Evolutionary conservation across 2,888 invertebrate species (phyloP).

Genomic region (Yponomeuta cagnagella): DNA sequence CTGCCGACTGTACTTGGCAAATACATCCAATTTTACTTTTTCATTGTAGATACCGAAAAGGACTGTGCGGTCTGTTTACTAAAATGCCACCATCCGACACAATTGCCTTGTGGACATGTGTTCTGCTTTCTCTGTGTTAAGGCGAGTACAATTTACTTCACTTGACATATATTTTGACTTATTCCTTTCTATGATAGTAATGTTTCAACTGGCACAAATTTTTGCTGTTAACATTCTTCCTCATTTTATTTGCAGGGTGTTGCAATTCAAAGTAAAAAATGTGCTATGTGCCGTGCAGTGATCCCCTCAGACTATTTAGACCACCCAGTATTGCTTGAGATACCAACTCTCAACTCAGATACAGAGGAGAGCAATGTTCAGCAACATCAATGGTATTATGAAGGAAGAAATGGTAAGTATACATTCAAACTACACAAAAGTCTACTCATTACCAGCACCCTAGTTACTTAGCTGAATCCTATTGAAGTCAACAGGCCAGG

Average conservation of each 20-base stretch:
- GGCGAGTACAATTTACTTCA: slow-evolving; percentile 43
- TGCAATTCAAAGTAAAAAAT: slow-evolving; percentile 88
- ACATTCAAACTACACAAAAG: neutral
- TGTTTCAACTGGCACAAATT: neutral
- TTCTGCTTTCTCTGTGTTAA: slow-evolving; percentile 98
- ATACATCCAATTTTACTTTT: neutral
- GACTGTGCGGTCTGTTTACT: slow-evolving; percentile 97
- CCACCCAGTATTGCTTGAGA: slow-evolving; percentile 85
- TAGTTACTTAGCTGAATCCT: no score
- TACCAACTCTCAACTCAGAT: slow-evolving; percentile 30
- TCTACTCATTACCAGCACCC: neutral
- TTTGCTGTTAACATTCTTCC: neutral
- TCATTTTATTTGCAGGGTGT: slow-evolving; percentile 76
- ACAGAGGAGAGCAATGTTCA: slow-evolving; percentile 70
- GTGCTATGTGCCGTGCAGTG: slow-evolving; percentile 94
- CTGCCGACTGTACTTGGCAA: no score
- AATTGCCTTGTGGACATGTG: slow-evolving; percentile 94
- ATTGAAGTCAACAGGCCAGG: no score
- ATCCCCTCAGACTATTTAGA: slow-evolving; percentile 93
- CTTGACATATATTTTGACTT: neutral
- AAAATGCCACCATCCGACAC: slow-evolving; percentile 92
- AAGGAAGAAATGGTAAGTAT: slow-evolving; percentile 89
- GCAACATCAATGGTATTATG: slow-evolving; percentile 96
- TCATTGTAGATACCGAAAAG: slow-evolving; percentile 34
- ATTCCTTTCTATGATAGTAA: no score